These are phyloP conservation scores for Chiloscyllium plagiosum DNA, from an alignment of 2,113 vertebrate genomes.

Conservation along the genomic window DNA sequence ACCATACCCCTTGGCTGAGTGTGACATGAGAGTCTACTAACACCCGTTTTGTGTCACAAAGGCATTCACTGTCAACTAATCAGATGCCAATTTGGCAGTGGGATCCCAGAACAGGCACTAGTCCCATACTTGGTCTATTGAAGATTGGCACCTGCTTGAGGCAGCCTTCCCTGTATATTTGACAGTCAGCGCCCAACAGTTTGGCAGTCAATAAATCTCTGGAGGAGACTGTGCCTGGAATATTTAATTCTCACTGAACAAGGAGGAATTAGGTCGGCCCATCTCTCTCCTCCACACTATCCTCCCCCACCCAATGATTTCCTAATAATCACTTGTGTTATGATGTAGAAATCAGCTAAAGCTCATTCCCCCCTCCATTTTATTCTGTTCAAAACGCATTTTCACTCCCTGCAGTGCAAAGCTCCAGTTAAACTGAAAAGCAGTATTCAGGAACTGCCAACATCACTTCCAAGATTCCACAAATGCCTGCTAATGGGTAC, in stretches of 20 bases:
- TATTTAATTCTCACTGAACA: neutral
- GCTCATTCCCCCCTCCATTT: neutral
- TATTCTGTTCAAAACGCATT: neutral
- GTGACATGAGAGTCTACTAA: neutral
- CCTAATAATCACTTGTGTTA: neutral
- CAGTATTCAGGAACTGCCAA: neutral
- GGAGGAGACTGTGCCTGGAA: neutral
- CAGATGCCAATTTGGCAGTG: neutral
- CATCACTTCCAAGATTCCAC: neutral
- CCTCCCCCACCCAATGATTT: too few relatives aligned
- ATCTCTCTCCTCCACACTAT: neutral
- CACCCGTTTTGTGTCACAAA: neutral
- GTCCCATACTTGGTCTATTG: neutral
- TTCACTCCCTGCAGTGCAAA: neutral
- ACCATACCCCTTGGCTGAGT: neutral
- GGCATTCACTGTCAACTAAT: neutral
- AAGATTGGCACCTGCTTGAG: neutral
- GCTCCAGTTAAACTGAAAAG: neutral
- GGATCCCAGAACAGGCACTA: neutral
- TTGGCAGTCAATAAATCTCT: neutral
- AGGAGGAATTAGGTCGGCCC: neutral
- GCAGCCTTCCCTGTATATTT: neutral
- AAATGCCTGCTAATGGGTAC: neutral
- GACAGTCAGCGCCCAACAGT: neutral
- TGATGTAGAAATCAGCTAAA: neutral